phyloP scores from a whole-genome alignment of 2,113 vertebrate species.

The Anarrhichthys ocellatus region DNA sequence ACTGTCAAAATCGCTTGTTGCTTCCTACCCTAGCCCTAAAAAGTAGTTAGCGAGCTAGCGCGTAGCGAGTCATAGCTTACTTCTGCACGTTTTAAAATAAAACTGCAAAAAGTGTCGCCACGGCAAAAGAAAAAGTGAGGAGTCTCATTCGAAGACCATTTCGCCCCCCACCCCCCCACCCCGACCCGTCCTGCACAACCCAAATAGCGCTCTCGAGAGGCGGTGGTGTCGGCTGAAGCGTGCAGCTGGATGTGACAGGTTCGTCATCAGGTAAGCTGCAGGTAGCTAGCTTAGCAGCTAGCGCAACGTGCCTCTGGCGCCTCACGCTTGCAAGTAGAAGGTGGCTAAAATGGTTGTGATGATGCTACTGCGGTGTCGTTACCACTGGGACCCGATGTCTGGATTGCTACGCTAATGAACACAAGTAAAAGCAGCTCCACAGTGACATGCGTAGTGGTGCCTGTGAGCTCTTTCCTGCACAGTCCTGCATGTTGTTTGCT shows the following conservation, averaged over 20 bases:
- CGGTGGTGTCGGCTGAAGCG: constrained; percentile 25
- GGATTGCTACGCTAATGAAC: constrained; percentile 41
- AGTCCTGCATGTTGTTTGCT: too few species aligned
- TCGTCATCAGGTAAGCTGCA: constrained; percentile 80
- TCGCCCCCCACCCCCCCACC: not conserved
- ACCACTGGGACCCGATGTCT: not conserved
- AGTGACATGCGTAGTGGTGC: not conserved
- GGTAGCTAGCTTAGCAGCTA: constrained; percentile 70
- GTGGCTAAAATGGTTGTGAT: not conserved
- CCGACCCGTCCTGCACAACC: constrained; percentile 5
- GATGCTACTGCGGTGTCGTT: not conserved
- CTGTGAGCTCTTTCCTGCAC: constrained; percentile 4
- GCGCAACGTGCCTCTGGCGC: not conserved
- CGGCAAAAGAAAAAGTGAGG: not conserved
- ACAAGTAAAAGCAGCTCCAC: constrained; percentile 44
- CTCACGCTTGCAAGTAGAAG: not conserved
- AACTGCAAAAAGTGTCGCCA: constrained; percentile 52
- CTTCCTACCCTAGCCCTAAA: constrained; percentile 76
- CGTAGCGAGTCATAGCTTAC: constrained; percentile 18
- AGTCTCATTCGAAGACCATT: not conserved
- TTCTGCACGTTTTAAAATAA: not conserved
- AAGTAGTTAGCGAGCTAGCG: constrained; percentile 81
- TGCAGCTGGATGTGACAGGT: constrained; percentile 80
- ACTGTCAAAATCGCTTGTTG: constrained; percentile 87
- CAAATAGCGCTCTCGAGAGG: constrained; percentile 29